Evolutionary conservation across 2,888 invertebrate species (phyloP).

Genomic region (Loripinus fragilis): DNA sequence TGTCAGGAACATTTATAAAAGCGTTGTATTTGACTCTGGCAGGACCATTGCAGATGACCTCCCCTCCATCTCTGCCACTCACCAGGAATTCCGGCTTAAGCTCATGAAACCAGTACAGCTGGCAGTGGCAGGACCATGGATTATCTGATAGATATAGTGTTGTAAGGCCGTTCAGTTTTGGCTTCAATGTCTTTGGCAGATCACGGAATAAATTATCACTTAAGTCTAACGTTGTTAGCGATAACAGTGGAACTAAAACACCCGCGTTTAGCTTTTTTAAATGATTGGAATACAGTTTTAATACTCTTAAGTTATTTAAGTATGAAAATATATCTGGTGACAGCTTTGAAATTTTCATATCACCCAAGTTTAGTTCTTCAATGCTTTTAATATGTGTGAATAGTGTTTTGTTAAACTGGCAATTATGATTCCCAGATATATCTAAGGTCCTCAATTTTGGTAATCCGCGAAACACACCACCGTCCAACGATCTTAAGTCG

Average conservation of each 20-base stretch:
- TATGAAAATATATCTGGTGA: constrained; percentile 47
- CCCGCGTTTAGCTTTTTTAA: constrained; percentile 45
- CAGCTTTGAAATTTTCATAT: constrained; percentile 45
- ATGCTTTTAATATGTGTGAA: constrained; percentile 49
- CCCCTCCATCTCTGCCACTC: constrained; percentile 35
- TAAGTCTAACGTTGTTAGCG: constrained; percentile 58
- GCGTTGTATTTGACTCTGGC: constrained; percentile 47
- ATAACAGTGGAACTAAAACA: constrained; percentile 46
- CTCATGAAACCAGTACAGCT: constrained; percentile 62
- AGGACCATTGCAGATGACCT: constrained; percentile 63
- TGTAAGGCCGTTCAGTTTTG: constrained; percentile 47
- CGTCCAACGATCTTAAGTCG: constrained; percentile 41
- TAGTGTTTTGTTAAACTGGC: constrained; percentile 51
- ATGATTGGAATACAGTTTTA: constrained; percentile 61
- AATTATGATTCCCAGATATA: constrained; percentile 57
- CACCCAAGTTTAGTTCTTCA: constrained; percentile 56
- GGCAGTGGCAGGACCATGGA: constrained; percentile 69
- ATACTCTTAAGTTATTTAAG: constrained; percentile 44
- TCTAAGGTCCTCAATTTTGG: constrained; percentile 53
- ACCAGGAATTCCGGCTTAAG: constrained; percentile 37
- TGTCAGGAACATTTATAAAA: constrained; percentile 54
- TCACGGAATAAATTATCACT: constrained; percentile 57
- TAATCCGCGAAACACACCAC: constrained; percentile 57
- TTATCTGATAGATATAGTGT: constrained; percentile 58
- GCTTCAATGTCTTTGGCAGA: constrained; percentile 49